Conservation (phyloP, 2,113 vertebrate genomes). For the Nycticryphes semicollaris region DNA sequence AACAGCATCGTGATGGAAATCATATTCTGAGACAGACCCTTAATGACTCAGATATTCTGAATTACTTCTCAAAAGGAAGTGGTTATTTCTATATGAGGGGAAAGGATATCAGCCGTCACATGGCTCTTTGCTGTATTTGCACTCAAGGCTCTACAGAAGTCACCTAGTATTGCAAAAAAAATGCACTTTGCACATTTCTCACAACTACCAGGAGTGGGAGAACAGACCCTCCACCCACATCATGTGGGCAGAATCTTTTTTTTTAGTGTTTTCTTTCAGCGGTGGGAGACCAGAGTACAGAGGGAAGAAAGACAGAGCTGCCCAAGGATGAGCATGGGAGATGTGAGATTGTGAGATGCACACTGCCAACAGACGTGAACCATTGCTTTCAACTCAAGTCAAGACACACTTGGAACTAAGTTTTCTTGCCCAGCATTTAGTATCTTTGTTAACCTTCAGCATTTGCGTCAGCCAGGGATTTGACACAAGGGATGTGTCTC, state of each 20-base stretch:
- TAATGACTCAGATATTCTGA: conserved; percentile 45
- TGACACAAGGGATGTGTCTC: neutral
- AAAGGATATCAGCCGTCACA: neutral
- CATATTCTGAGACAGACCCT: neutral
- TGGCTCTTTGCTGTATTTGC: neutral
- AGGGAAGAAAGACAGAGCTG: neutral
- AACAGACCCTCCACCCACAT: neutral
- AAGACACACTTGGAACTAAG: neutral
- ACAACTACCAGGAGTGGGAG: neutral
- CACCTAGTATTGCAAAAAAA: neutral
- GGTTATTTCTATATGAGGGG: neutral
- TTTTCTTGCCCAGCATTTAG: neutral
- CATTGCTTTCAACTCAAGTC: fast-evolving
- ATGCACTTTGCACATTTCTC: neutral
- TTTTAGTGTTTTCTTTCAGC: neutral
- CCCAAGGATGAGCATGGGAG: neutral
- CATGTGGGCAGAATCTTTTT: fast-evolving
- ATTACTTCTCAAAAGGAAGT: conserved; percentile 39
- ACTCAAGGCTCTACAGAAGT: neutral
- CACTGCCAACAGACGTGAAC: neutral
- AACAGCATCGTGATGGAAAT: neutral
- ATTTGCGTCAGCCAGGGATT: neutral
- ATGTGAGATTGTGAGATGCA: neutral
- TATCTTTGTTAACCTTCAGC: neutral
- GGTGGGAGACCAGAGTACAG: neutral